A percentile compares a stretch with the other conserved stretches of the same genome.
phyloP scores from a whole-genome alignment of 2,888 invertebrate genomes.

The Drosophila anomelani region DNA sequence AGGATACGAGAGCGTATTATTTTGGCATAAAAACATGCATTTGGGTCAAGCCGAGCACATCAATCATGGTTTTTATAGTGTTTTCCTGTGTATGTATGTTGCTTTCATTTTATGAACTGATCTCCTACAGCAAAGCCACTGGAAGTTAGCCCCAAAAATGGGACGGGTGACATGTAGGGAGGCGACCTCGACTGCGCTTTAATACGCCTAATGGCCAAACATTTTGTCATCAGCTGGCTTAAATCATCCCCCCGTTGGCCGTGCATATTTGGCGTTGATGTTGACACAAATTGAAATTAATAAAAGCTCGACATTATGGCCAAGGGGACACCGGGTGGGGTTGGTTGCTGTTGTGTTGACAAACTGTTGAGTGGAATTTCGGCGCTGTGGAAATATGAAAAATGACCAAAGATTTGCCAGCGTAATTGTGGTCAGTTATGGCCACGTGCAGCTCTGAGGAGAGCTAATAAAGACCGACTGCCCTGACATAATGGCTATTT shows the following conservation, averaged over 20 bases:
- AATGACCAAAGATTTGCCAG: constrained; percentile 61
- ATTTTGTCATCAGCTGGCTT: constrained; percentile 79
- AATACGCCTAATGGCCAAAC: constrained; percentile 72
- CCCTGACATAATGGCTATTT: constrained; percentile 34
- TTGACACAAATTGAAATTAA: constrained; percentile 80
- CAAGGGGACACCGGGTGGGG: constrained; percentile 4
- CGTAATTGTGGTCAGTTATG: constrained; percentile 68
- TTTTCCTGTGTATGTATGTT: constrained; percentile 17
- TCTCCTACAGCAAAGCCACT: constrained; percentile 50
- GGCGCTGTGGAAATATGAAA: constrained; percentile 57
- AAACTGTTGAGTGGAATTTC: constrained; percentile 73
- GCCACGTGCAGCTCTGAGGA: constrained; percentile 29
- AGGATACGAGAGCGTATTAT: constrained; percentile 57
- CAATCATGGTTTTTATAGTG: constrained; percentile 73
- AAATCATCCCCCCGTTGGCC: constrained; percentile 61
- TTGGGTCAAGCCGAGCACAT: constrained; percentile 77
- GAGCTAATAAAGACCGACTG: constrained; percentile 34
- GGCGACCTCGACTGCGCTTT: constrained; percentile 62
- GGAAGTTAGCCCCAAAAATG: constrained; percentile 33
- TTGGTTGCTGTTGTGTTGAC: constrained; percentile 49
- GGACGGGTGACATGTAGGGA: constrained; percentile 12
- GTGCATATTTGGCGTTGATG: constrained; percentile 69
- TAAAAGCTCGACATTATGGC: constrained; percentile 57
- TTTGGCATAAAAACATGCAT: constrained; percentile 76
- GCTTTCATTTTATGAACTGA: constrained; percentile 69